These are phyloP conservation scores for Sarcophilus harrisii DNA, from an alignment of 2,797 vertebrate genomes.

Conservation along the genomic window DNA sequence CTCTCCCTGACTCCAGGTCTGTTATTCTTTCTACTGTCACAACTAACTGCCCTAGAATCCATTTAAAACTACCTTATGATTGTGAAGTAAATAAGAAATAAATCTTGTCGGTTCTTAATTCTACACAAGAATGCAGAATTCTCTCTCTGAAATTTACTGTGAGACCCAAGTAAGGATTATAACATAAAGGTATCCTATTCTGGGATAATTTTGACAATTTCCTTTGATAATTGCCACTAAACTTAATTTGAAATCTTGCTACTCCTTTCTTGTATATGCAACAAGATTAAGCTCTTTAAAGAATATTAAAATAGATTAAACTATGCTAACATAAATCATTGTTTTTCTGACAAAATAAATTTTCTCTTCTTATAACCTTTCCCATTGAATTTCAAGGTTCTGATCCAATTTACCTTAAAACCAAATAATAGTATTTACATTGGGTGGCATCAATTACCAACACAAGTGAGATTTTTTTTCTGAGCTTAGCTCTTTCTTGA, in stretches of 20 bases:
- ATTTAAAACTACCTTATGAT: neutral
- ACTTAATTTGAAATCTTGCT: neutral
- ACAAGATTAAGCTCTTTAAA: neutral
- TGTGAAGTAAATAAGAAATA: constrained; percentile 45
- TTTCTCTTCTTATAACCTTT: constrained; percentile 6
- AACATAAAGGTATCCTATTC: neutral
- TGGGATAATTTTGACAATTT: neutral
- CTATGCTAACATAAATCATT: neutral
- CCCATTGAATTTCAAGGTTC: neutral
- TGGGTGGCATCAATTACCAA: neutral
- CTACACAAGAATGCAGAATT: constrained; percentile 59
- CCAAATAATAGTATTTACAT: neutral
- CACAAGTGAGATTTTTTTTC: neutral
- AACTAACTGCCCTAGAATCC: neutral
- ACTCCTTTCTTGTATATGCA: neutral
- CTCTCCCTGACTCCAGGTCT: neutral
- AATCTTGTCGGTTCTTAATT: constrained; percentile 55
- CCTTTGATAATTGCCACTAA: neutral
- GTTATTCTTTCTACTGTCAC: neutral
- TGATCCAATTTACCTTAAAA: constrained; percentile 26
- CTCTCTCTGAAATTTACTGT: constrained; percentile 39
- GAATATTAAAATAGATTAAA: neutral
- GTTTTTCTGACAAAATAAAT: neutral
- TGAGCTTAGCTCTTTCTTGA: neutral
- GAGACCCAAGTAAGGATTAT: constrained; percentile 28